phyloP scores from a whole-genome alignment of 2,113 vertebrate species.

The Eclectus roratus region DNA sequence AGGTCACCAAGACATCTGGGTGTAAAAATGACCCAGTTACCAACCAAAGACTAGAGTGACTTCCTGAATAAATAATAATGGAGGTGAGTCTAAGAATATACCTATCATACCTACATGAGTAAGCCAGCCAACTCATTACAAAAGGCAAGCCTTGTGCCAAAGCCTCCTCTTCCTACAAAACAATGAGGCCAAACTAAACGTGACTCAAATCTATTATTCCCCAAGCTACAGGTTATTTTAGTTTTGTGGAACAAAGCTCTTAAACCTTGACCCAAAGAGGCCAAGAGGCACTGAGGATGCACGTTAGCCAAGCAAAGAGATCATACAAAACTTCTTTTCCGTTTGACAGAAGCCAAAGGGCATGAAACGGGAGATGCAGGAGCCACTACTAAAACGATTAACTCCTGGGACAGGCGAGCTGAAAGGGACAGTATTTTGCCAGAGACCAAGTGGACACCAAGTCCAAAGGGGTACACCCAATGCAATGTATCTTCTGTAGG shows the following conservation, averaged over 20 bases:
- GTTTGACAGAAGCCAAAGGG: neutral
- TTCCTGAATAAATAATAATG: constrained; percentile 59
- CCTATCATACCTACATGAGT: constrained; percentile 68
- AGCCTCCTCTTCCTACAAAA: constrained; percentile 64
- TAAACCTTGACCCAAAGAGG: neutral
- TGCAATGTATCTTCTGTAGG: neutral
- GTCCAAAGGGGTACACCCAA: accelerated
- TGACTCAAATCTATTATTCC: constrained; percentile 66
- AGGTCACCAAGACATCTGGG: neutral
- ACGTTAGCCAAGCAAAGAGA: neutral
- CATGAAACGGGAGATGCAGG: neutral
- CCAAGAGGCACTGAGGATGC: neutral
- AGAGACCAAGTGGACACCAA: neutral
- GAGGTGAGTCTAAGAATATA: constrained; percentile 68
- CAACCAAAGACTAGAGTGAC: neutral
- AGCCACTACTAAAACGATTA: neutral
- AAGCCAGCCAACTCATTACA: constrained; percentile 58
- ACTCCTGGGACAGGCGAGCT: neutral
- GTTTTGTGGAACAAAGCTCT: constrained; percentile 17
- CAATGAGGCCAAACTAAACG: constrained; percentile 39
- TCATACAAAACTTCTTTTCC: neutral
- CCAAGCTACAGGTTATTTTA: constrained; percentile 49
- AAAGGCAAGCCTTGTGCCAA: constrained; percentile 51
- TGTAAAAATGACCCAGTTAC: constrained; percentile 61
- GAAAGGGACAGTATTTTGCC: neutral